Evolutionary conservation across 1,140 invertebrate genomes (phyloP), one percentile per base, ranked within the genome.

Genomic region (Hirudo medicinalis): DNA sequence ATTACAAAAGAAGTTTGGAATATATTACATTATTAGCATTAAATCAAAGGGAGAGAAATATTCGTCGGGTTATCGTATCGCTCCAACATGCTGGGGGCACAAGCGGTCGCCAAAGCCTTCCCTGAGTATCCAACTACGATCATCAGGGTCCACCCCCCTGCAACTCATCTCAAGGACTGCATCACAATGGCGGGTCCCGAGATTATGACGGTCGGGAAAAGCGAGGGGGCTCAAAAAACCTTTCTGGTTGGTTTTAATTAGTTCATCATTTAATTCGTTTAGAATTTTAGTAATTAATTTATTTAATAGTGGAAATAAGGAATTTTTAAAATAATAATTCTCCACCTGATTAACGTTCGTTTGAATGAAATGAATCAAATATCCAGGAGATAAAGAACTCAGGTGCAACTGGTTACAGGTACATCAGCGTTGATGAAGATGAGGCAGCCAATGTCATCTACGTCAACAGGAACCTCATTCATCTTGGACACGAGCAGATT

Each of bases 61-160:
- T 95, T 97, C 80, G 91, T 97, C 74, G 94, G 93, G n/a, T 83
- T 97, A 60, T 92, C 90, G 1, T 86, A 89, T 71, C 89, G 87
- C 74, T 95, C 91, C 53, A 97, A 97, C 81, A 89, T 93, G 81
- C 88, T 87, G 27, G 94, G 94, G 55, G 94, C 94, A 6, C 85
- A 88, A 79, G 91, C 91, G 15, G 88, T 97, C 2, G 94, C 92
- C 22, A 89, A 89, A 75, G 89, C 92, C 25, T 97, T 95, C 83
- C 92, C 93, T 0, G 94, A 97, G 84, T 97, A 90, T 81, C 91
- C 92, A 9, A 92, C 91, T 78, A 92, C 91, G 75, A 91, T 92
- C 66, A 90, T 94, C 72, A 91, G 90, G 85, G 90, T 91, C 69
- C 71, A 84, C 86, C 72, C 87, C 86, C 76, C 82, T 83, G 5